These are phyloP conservation scores for Falco novaeseelandiae DNA, from an alignment of 2,797 vertebrate species.

Conservation along the genomic window DNA sequence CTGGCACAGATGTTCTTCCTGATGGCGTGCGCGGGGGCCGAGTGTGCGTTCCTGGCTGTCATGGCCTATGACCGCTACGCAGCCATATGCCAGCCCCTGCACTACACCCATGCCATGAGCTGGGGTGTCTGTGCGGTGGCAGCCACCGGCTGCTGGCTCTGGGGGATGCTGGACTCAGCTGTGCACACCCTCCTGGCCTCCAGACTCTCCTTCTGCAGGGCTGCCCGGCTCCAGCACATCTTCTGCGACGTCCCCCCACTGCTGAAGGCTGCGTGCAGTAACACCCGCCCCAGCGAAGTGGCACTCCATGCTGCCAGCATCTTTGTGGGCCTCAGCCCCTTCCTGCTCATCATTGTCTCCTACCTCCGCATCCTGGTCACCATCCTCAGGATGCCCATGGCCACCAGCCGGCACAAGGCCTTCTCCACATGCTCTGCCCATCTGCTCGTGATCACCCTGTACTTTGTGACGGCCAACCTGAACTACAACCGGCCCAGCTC, in stretches of 20 bases:
- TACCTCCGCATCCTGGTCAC: conserved; percentile 51
- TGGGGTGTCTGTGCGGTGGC: rapidly evolving
- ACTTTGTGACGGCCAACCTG: conserved; percentile 46
- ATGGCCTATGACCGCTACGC: neutral
- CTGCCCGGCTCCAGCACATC: conserved; percentile 52
- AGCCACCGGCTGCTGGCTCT: neutral
- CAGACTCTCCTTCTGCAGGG: conserved; percentile 43
- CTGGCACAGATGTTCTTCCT: conserved; percentile 4
- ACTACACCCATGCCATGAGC: neutral
- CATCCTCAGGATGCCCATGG: neutral
- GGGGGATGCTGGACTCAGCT: neutral
- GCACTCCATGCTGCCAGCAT: conserved; percentile 30
- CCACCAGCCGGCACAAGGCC: neutral
- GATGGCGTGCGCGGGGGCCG: neutral
- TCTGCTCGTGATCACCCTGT: conserved; percentile 27
- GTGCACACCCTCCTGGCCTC: neutral
- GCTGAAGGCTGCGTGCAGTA: conserved; percentile 43
- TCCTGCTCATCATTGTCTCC: conserved; percentile 20
- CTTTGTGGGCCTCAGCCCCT: conserved; percentile 25
- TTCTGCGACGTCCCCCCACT: conserved; percentile 70
- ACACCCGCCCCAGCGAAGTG: neutral
- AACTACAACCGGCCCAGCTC: conserved; percentile 59
- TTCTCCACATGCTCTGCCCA: conserved; percentile 68
- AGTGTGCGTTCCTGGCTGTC: neutral
- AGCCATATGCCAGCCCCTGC: neutral